These are phyloP conservation scores for Mayetiola destructor DNA, from an alignment of 2,888 invertebrate genomes.

Conservation along the genomic window DNA sequence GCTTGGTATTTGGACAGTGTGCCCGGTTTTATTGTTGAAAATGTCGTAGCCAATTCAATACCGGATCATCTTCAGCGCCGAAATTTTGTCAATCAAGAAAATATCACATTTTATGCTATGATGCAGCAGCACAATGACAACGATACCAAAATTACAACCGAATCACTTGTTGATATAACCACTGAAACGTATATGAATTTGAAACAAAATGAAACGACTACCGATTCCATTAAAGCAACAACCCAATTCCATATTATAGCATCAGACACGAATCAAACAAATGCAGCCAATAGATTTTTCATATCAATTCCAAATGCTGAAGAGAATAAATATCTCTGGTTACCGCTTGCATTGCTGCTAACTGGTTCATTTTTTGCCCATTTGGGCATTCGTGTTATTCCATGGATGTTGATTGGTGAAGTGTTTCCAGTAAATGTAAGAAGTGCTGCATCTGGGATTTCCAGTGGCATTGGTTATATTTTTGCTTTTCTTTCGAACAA, in stretches of 20 bases:
- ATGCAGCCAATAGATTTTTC: conserved; percentile 20
- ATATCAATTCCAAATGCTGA: conserved; percentile 32
- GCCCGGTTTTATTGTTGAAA: conserved; percentile 32
- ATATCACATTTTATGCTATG: conserved; percentile 31
- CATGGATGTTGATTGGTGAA: conserved; percentile 71
- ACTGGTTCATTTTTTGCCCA: conserved; percentile 54
- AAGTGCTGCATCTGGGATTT: conserved; percentile 55
- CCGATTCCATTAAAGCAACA: not conserved
- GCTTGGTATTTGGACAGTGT: conserved; percentile 31
- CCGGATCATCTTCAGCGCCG: conserved; percentile 25
- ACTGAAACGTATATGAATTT: not conserved
- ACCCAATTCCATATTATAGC: not conserved
- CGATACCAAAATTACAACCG: not conserved
- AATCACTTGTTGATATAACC: conserved; percentile 15
- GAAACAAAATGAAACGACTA: not conserved
- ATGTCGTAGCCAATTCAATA: conserved; percentile 33
- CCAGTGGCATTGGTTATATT: conserved; percentile 58
- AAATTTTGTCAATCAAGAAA: conserved; percentile 28
- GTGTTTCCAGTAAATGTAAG: conserved; percentile 54
- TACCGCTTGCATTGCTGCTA: conserved; percentile 52
- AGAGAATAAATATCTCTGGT: conserved; percentile 45
- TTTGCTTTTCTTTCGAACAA: conserved; percentile 65
- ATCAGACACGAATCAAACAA: not conserved
- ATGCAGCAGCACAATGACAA: not conserved
- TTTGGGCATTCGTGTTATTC: conserved; percentile 47